phyloP scores from a whole-genome alignment of 1,140 invertebrate species.

The Nasonia vitripennis region DNA sequence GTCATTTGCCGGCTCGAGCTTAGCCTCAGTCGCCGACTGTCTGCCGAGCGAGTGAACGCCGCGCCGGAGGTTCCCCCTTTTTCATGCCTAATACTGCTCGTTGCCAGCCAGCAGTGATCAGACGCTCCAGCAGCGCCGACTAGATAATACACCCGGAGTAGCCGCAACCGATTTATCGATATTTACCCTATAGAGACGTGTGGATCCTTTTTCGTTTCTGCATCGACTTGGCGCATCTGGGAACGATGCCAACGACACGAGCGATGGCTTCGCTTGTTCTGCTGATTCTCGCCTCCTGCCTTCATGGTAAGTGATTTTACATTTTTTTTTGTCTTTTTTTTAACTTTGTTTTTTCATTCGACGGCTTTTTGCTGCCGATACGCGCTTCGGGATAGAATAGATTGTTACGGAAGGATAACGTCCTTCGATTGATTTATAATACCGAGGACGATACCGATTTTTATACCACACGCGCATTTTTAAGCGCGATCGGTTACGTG shows the following conservation, averaged over 20 bases:
- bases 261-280: slow-evolving; percentile 65
- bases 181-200: no score
- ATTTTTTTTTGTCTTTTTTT: slow-evolving; percentile 22
- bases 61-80: neutral
- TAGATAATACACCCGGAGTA: slow-evolving; percentile 27
- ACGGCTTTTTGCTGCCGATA: slow-evolving; percentile 17
- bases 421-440: no score
- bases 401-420: no score
- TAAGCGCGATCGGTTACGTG: no score
- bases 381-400: no score
- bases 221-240: slow-evolving; percentile 51
- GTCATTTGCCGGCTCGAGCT: neutral
- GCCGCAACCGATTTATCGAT: neutral
- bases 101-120: neutral
- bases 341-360: no score
- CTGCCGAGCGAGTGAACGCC: slow-evolving; percentile 9
- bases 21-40: neutral
- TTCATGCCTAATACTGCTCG: neutral
- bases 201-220: no score
- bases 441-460: no score
- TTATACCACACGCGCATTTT: no score
- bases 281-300: slow-evolving; percentile 61
- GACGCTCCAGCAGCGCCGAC: slow-evolving; percentile 27
- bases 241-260: slow-evolving; percentile 59
- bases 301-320: slow-evolving; percentile 64